Percentiles rank a stretch among this genome's conserved stretches.
Evolutionary conservation across 2,113 vertebrate genomes (phyloP).

Genomic region (Rhinopomastus cyanomelas): DNA sequence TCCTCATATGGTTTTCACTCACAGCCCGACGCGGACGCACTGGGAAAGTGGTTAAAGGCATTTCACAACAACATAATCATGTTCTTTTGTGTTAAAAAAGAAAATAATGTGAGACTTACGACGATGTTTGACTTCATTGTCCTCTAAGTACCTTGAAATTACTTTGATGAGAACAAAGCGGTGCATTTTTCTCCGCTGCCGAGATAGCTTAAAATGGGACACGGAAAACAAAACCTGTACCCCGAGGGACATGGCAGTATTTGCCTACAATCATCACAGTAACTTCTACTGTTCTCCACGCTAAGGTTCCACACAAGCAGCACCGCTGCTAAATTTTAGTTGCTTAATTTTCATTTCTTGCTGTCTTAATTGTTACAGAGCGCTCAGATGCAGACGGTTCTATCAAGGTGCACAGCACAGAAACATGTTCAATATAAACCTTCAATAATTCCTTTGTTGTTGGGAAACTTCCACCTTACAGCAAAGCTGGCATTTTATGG

Average conservation of each 20-base stretch:
- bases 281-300: not conserved
- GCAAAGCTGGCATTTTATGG: slow-evolving; percentile 73
- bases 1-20: not conserved
- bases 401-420: not conserved
- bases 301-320: not conserved
- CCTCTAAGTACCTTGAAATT: slow-evolving; percentile 7
- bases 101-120: not conserved
- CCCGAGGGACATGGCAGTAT: not conserved
- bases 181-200: not conserved
- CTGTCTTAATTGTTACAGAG: not conserved
- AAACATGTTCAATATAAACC: not conserved
- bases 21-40: not conserved
- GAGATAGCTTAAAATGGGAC: not conserved
- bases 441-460: slow-evolving; percentile 70
- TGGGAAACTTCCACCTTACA: slow-evolving; percentile 63
- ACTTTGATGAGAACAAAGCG: not conserved
- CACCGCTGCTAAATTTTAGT: not conserved
- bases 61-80: not conserved
- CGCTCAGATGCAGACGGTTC: not conserved
- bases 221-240: not conserved
- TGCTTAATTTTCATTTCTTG: not conserved
- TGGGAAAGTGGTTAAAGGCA: not conserved
- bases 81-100: not conserved
- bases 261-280: not conserved
- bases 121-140: not conserved